These are phyloP conservation scores for Epirrita christyi DNA, from an alignment of 2,888 invertebrate genomes.

Conservation along the genomic window DNA sequence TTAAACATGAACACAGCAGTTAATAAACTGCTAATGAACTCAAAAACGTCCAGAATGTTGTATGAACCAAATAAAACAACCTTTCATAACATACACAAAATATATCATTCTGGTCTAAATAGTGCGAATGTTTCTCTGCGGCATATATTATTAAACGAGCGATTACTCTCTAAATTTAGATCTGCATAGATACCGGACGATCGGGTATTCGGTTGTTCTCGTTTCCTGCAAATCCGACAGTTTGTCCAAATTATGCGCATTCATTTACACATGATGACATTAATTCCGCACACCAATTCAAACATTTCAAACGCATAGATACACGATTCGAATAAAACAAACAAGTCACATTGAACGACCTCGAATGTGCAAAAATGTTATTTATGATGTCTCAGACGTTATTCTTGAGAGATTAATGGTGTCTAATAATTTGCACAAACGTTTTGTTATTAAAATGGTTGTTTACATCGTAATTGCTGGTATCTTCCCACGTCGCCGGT, in stretches of 20 bases:
- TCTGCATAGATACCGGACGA: conserved; percentile 61
- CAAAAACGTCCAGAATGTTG: not conserved
- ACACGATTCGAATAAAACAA: conserved; percentile 33
- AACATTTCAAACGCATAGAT: conserved; percentile 20
- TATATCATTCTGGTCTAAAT: conserved; percentile 19
- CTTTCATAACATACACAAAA: conserved; percentile 8
- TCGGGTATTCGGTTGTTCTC: conserved; percentile 53
- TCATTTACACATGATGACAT: conserved; percentile 48
- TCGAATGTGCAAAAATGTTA: conserved; percentile 34
- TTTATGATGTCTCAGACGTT: conserved; percentile 41
- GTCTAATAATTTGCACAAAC: conserved; percentile 46
- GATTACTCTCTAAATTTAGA: conserved; percentile 71
- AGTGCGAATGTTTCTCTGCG: conserved; percentile 12
- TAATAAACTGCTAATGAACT: not conserved
- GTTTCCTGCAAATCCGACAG: conserved; percentile 63
- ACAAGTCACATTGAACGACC: conserved; percentile 47
- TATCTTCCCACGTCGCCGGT: conserved; percentile 62
- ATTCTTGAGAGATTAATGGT: conserved; percentile 47
- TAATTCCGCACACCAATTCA: conserved; percentile 32
- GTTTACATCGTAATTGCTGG: conserved; percentile 52
- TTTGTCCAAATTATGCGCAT: conserved; percentile 72
- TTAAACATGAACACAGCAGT: not conserved
- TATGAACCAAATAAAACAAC: conserved; percentile 7
- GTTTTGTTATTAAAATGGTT: conserved; percentile 50
- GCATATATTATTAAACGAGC: conserved; percentile 66